A percentile compares a stretch with the other conserved stretches of the same genome.
phyloP scores from a whole-genome alignment of 2,113 vertebrate species.

The Bungarus multicinctus region DNA sequence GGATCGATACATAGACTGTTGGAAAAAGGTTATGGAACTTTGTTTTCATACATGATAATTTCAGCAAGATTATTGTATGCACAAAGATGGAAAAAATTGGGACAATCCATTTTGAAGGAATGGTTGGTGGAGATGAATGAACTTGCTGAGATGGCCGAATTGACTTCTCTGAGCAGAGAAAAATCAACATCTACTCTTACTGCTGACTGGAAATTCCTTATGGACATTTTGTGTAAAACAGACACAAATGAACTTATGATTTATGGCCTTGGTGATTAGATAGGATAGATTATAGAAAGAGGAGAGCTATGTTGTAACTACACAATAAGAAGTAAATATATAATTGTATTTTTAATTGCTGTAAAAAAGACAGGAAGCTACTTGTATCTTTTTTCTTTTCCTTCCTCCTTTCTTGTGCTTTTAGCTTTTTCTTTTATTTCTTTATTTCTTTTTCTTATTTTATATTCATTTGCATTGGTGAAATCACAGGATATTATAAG shows the following conservation, averaged over 20 bases:
- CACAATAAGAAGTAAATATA: neutral
- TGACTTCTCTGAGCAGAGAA: neutral
- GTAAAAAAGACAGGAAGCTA: neutral
- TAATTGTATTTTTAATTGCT: neutral
- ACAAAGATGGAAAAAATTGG: neutral
- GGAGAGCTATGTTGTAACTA: neutral
- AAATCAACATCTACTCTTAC: neutral
- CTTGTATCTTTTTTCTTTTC: neutral
- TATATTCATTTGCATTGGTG: neutral
- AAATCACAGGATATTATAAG: neutral
- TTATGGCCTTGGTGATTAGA: neutral
- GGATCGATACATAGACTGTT: neutral
- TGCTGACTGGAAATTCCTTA: neutral
- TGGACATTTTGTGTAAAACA: neutral
- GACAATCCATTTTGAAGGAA: neutral
- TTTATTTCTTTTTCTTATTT: neutral
- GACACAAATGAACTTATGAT: neutral
- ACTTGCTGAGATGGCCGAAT: neutral
- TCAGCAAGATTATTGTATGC: neutral
- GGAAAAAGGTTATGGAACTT: neutral
- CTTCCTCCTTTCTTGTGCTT: neutral
- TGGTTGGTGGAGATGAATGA: neutral
- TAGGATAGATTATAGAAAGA: neutral
- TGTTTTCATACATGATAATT: neutral
- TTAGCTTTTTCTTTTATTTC: neutral